A percentile compares a stretch with the other conserved stretches of the same genome.
phyloP scores from a whole-genome alignment of 2,113 vertebrate species.

The Oreotrochilus melanogaster region DNA sequence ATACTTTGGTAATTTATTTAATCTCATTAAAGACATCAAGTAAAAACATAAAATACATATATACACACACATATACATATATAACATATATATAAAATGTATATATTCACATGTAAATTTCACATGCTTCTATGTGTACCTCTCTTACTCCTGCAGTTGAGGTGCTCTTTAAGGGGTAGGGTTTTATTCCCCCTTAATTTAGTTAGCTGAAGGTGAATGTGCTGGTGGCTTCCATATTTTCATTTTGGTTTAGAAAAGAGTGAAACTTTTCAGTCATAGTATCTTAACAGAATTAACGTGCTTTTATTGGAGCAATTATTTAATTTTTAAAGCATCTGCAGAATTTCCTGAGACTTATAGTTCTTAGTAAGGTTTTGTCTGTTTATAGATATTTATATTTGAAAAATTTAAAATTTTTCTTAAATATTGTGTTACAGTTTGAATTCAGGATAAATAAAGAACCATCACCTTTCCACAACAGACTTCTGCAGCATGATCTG shows the following conservation, averaged over 20 bases:
- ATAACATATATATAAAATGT: no score
- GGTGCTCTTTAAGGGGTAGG: neutral
- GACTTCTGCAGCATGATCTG: constrained; percentile 80
- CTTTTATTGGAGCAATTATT: neutral
- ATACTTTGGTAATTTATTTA: neutral
- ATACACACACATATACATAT: fast-evolving
- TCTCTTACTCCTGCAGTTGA: neutral
- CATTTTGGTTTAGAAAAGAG: neutral
- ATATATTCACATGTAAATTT: neutral
- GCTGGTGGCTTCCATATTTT: neutral
- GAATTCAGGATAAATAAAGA: constrained; percentile 83
- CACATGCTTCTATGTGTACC: neutral
- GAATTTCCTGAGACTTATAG: neutral
- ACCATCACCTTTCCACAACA: constrained; percentile 71
- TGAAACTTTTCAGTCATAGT: neutral
- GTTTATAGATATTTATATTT: neutral
- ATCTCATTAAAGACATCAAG: neutral
- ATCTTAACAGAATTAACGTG: neutral
- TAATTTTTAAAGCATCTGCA: neutral
- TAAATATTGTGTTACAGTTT: constrained; percentile 73
- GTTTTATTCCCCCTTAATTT: neutral
- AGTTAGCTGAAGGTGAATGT: neutral
- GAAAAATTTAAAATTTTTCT: neutral
- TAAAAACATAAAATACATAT: neutral
- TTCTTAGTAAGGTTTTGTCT: neutral